These are phyloP conservation scores for Hetaerina americana DNA, from an alignment of 1,140 invertebrate genomes.

Conservation along the genomic window DNA sequence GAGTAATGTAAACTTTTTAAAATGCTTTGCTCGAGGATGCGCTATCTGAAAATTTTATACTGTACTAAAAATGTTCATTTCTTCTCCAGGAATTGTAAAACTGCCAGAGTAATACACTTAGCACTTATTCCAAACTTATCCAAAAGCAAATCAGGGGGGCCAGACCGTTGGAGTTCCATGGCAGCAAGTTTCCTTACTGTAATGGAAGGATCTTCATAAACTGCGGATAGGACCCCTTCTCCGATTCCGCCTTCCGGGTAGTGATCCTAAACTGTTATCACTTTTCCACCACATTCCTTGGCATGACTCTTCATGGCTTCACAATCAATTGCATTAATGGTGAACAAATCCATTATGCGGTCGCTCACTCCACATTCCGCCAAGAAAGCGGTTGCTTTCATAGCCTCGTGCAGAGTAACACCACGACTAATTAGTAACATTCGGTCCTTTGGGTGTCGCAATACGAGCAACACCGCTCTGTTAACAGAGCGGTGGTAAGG, in stretches of 20 bases:
- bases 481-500: no score
- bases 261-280: constrained; percentile 95
- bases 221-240: constrained; percentile 77
- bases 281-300: constrained; percentile 58
- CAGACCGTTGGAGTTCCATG: constrained; percentile 77
- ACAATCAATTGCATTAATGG: constrained; percentile 88
- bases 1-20: no score
- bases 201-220: constrained; percentile 57
- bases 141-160: constrained; percentile 68
- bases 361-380: constrained; percentile 51
- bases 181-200: constrained; percentile 78
- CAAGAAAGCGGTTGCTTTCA: constrained; percentile 71
- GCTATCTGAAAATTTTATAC: no score
- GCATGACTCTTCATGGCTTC: constrained; percentile 65
- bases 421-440: constrained; percentile 83
- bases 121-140: constrained; percentile 82
- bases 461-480: no score
- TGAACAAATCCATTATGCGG: constrained; percentile 86
- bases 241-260: constrained; percentile 91
- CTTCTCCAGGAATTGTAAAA: constrained; percentile 19
- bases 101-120: constrained; percentile 62
- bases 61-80: no score
- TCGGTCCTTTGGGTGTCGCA: constrained; percentile 55
- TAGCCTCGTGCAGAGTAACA: constrained; percentile 82
- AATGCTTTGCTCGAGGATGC: no score